Conservation (phyloP, 2,797 vertebrate species). For the Tragopan temminckii region DNA sequence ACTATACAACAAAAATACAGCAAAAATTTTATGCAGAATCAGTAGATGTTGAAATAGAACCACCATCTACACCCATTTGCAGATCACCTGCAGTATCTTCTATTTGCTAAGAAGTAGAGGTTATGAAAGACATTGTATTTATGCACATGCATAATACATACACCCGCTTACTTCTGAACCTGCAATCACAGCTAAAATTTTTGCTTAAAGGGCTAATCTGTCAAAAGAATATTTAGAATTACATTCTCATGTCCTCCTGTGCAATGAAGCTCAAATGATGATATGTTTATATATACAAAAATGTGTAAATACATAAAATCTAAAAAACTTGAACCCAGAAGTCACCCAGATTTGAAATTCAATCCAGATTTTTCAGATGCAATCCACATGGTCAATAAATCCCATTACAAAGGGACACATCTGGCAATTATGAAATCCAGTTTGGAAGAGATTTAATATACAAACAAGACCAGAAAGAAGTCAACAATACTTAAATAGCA, state of each 20-base stretch:
- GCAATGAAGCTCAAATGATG: neutral
- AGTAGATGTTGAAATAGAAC: neutral
- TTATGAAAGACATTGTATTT: neutral
- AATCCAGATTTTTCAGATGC: neutral
- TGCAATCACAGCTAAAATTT: neutral
- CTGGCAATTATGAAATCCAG: neutral
- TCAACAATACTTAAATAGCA: neutral
- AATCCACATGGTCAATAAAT: neutral
- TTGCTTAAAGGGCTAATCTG: neutral
- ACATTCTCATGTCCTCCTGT: neutral
- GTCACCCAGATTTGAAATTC: neutral
- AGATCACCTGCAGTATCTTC: neutral
- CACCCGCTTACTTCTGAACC: neutral
- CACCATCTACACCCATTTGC: neutral
- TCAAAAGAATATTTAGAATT: neutral
- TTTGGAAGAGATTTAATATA: neutral
- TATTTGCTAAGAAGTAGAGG: neutral
- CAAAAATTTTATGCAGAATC: neutral
- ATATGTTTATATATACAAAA: neutral
- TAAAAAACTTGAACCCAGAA: neutral
- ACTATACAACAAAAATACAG: neutral
- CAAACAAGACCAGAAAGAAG: neutral
- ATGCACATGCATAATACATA: neutral
- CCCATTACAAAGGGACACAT: neutral
- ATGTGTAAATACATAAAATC: neutral